Base-by-base conservation (phyloP, 2,888 invertebrate genomes). In the Physocephala rufipes region DNA sequence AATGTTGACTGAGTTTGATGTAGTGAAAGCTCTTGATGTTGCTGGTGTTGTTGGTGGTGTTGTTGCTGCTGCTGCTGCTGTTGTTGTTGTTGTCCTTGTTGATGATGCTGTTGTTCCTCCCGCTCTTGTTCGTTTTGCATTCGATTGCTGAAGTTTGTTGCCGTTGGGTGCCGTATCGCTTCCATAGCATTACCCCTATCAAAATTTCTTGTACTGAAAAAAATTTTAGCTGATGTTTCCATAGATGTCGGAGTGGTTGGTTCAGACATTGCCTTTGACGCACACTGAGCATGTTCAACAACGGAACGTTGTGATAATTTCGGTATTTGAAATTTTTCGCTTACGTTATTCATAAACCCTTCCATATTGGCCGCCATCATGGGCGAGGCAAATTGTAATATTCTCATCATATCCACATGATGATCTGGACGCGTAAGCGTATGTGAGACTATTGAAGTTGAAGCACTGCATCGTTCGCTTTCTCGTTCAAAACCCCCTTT, bases 261-360 rank as follows among this genome's bases (percentile, higher is more conserved):
- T 21, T 72, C 71, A 30, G 75, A 64, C n/a, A 74, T 75, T 7
- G 36, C 36, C 36, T 36, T 36, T 36, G 36, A 36, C 4, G 36
- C n/a, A n/a, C n/a, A 36, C 5, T 36, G 4, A 36, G 5, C 9
- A 36, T 65, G 76, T 64, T 66, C 5, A 21, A 74, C 73, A 59
- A 71, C 75, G 0, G 76, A 73, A 16, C 85, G 78, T 3, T 91
- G 91, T 0, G 92, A 92, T 72, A 95, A 84, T 86, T 95, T 95
- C 0, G 95, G 95, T 79, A 95, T 95, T 87, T 95, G 95, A 87
- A 94, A 95, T 81, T 93, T 95, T 70, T 91, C 91, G 79, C 95
- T 92, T 47, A 93, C 85, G 13, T 92, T 91, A 80, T 94, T 94
- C 79, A 93, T 93, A 70, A 93, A 87, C 13, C 93, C 92, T 79